Conservation (phyloP, 2,888 invertebrate genomes). For the Geophilus truncorum region DNA sequence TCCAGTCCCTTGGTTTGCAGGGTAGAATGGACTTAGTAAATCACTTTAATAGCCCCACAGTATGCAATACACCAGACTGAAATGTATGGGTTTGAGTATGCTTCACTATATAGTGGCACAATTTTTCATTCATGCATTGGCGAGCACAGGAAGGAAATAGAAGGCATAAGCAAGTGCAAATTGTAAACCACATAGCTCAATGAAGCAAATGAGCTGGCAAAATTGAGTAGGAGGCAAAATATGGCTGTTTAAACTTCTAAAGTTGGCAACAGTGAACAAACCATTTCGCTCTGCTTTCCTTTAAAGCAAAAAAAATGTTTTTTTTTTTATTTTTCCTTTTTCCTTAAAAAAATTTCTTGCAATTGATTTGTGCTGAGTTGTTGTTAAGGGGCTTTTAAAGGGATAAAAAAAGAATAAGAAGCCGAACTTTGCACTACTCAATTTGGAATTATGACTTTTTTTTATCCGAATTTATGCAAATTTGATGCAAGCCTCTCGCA, state of each 20-base stretch:
- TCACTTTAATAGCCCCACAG: constrained; percentile 6
- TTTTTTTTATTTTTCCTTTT: too few species aligned
- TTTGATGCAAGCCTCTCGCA: neutral
- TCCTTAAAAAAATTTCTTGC: neutral
- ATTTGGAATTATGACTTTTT: neutral
- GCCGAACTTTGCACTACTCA: neutral
- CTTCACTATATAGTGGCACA: neutral
- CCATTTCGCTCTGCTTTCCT: neutral
- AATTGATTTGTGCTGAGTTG: constrained; percentile 1
- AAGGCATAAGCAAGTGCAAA: constrained; percentile 16
- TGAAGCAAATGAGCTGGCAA: constrained; percentile 15
- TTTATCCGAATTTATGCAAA: neutral
- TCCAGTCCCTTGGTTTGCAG: neutral
- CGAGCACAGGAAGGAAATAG: constrained; percentile 5
- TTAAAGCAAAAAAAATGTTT: neutral
- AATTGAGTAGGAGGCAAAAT: constrained; percentile 6
- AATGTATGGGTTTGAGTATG: neutral
- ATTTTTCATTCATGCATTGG: constrained; percentile 17
- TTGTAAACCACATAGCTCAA: constrained; percentile 12
- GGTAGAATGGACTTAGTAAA: constrained; percentile 2
- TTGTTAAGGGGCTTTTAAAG: neutral
- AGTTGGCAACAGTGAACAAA: neutral
- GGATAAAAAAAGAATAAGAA: neutral
- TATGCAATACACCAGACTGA: constrained; percentile 2
- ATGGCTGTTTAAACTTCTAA: neutral